Evolutionary conservation across 2,113 vertebrate species (phyloP).

Genomic region (Archilochus colubris): DNA sequence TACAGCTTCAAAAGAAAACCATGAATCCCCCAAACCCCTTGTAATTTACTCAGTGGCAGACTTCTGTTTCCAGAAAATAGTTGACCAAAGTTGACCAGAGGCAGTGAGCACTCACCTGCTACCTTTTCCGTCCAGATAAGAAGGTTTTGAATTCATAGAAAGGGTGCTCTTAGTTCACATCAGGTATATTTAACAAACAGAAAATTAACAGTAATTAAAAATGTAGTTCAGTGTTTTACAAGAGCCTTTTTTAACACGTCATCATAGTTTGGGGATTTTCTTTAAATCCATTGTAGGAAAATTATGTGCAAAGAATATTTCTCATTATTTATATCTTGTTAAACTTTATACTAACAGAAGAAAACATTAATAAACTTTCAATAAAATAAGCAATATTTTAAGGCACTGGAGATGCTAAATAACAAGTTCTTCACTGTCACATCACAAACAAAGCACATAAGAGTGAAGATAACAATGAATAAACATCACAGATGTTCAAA

Average conservation of each 20-base stretch:
- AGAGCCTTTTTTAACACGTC: not conserved
- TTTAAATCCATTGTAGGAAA: not conserved
- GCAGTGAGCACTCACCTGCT: not conserved
- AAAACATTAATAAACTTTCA: not conserved
- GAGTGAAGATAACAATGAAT: conserved; percentile 16
- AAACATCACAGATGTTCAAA: conserved; percentile 33
- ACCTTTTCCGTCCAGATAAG: not conserved
- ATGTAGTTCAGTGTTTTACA: not conserved
- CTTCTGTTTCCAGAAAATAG: not conserved
- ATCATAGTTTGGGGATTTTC: not conserved
- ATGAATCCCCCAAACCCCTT: rapidly evolving
- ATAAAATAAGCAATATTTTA: not conserved
- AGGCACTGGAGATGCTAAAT: not conserved
- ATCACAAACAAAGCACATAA: not conserved
- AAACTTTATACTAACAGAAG: not conserved
- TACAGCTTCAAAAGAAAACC: not conserved
- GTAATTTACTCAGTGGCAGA: not conserved
- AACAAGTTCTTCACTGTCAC: not conserved
- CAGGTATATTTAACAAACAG: not conserved
- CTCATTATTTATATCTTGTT: not conserved
- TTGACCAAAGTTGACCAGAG: not conserved
- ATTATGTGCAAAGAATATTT: not conserved
- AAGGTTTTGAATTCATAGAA: not conserved
- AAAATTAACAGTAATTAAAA: not conserved
- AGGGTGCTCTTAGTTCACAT: not conserved